A percentile compares a stretch with the other conserved stretches of the same genome.
phyloP scores from a whole-genome alignment of 2,888 invertebrate genomes.

The Ganaspis brasiliensis region DNA sequence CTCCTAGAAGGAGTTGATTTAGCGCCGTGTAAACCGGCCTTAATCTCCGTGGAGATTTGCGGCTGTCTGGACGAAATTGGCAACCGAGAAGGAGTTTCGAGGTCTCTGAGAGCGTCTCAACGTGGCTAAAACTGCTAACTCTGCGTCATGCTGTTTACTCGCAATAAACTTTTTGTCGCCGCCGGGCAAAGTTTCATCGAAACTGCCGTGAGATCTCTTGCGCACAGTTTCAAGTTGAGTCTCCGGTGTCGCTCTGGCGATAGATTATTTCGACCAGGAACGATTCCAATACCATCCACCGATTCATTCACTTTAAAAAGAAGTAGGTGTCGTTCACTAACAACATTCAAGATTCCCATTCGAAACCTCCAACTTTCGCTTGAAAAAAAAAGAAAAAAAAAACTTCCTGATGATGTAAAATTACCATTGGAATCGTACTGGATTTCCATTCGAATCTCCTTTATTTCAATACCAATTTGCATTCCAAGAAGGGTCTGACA shows the following conservation, averaged over 20 bases:
- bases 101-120: constrained; percentile 44
- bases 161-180: constrained; percentile 57
- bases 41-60: constrained; percentile 71
- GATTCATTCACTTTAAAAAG: not conserved
- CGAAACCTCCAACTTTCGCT: not conserved
- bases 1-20: constrained; percentile 69
- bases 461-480: not conserved
- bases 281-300: not conserved
- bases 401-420: constrained; percentile 16
- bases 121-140: constrained; percentile 53
- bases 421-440: constrained; percentile 1
- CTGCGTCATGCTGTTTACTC: constrained; percentile 58
- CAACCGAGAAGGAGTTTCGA: constrained; percentile 56
- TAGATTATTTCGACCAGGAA: constrained; percentile 28
- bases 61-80: constrained; percentile 67
- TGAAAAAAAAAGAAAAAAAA: not conserved
- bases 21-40: constrained; percentile 69
- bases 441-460: not conserved
- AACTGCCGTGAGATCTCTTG: constrained; percentile 21
- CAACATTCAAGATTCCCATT: not conserved
- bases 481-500: not conserved
- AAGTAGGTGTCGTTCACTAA: constrained; percentile 24
- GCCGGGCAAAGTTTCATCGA: constrained; percentile 28
- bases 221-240: constrained; percentile 18
- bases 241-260: constrained; percentile 15